phyloP scores from a whole-genome alignment of 2,888 invertebrate genomes.

The Pandemis heparana region DNA sequence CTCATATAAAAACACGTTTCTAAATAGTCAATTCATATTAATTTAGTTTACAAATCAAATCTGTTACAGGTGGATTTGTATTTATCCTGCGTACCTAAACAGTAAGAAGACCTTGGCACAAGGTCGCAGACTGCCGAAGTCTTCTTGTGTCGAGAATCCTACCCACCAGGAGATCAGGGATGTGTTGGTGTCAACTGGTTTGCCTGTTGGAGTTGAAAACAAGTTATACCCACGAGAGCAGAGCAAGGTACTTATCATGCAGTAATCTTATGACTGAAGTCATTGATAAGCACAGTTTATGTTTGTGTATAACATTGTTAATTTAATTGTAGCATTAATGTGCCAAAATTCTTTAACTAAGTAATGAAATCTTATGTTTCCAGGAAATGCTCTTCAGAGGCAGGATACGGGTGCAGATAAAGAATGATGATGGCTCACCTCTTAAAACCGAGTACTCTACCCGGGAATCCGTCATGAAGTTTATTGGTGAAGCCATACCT shows the following conservation, averaged over 20 bases:
- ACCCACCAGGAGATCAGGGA: slow-evolving; percentile 98
- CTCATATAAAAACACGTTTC: slow-evolving; percentile 14
- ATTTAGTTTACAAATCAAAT: not conserved
- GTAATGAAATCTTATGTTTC: slow-evolving; percentile 43
- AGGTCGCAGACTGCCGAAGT: slow-evolving; percentile 94
- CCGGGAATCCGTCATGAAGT: slow-evolving; percentile 91
- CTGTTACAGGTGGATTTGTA: slow-evolving; percentile 94
- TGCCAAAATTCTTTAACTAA: not conserved
- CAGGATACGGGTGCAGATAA: slow-evolving; percentile 96
- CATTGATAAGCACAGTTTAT: too few species aligned
- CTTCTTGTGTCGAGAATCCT: slow-evolving; percentile 97
- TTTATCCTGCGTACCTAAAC: slow-evolving; percentile 98
- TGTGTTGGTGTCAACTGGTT: slow-evolving; percentile 93
- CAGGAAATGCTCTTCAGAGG: slow-evolving; percentile 93
- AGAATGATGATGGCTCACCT: slow-evolving; percentile 94
- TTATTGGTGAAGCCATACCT: slow-evolving; percentile 94
- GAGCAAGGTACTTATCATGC: slow-evolving; percentile 87
- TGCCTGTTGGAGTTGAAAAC: slow-evolving; percentile 95
- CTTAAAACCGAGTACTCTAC: slow-evolving; percentile 89
- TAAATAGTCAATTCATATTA: not conserved
- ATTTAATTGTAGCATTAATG: not conserved
- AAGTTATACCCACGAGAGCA: slow-evolving; percentile 96
- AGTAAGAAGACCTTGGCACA: slow-evolving; percentile 96
- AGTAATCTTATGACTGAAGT: too few species aligned
- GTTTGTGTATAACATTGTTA: too few species aligned